Evolutionary conservation across 2,113 vertebrate genomes (phyloP).

Genomic region (Ancistrus triradiatus): DNA sequence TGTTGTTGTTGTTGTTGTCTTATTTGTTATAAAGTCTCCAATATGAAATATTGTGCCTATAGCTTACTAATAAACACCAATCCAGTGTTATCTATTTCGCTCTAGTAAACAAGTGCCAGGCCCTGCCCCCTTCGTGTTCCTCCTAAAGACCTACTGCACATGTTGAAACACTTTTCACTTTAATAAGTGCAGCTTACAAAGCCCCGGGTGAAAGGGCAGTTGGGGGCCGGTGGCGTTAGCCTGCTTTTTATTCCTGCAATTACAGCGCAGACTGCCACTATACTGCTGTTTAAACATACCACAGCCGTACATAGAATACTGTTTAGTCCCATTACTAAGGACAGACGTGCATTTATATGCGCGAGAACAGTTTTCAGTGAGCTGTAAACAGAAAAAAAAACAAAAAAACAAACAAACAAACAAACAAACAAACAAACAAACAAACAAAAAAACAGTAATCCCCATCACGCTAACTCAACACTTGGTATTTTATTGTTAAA

Average conservation of each 20-base stretch:
- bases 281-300: slow-evolving; percentile 49
- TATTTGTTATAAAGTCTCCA: not conserved
- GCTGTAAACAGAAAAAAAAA: no score
- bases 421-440: no score
- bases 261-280: slow-evolving; percentile 52
- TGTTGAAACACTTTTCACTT: slow-evolving; percentile 99
- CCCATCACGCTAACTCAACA: no score
- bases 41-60: no score
- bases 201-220: slow-evolving; percentile 95
- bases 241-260: slow-evolving; percentile 61
- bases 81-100: not conserved
- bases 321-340: no score
- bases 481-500: not conserved
- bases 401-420: no score
- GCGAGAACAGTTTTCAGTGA: no score
- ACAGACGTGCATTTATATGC: no score
- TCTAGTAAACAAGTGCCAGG: not conserved
- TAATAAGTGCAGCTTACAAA: slow-evolving; percentile 96
- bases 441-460: no score
- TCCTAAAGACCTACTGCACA: slow-evolving; percentile 71
- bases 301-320: slow-evolving; percentile 14
- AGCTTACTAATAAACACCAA: not conserved
- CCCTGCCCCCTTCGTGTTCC: slow-evolving; percentile 45
- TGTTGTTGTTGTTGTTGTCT: not conserved
- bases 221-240: slow-evolving; percentile 83